phyloP scores from a whole-genome alignment of 1,140 invertebrate species.

The Luehdorfia chinensis region DNA sequence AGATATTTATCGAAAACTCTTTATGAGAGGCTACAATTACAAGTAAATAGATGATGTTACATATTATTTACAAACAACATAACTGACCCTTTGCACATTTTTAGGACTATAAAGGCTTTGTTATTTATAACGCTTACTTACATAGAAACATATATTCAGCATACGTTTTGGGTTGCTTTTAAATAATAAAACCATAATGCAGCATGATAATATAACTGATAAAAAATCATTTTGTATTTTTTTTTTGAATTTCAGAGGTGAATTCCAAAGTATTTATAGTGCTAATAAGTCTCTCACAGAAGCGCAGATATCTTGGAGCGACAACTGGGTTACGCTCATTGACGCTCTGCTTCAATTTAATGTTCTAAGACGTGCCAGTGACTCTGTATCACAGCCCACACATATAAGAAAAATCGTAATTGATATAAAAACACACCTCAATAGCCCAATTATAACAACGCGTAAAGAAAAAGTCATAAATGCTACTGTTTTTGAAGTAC shows the following conservation, averaged over 20 bases:
- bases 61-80: no score
- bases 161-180: no score
- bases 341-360: slow-evolving; percentile 39
- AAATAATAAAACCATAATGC: no score
- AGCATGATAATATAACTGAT: no score
- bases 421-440: slow-evolving; percentile 21
- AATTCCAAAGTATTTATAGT: slow-evolving; percentile 35
- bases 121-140: no score
- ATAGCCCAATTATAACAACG: not conserved
- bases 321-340: slow-evolving; percentile 41
- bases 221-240: no score
- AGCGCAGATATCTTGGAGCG: slow-evolving; percentile 31
- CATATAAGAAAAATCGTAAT: slow-evolving; percentile 33
- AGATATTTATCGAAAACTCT: not conserved
- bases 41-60: no score
- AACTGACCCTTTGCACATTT: no score
- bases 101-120: no score
- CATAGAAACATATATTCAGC: no score
- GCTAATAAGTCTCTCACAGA: slow-evolving; percentile 25
- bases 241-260: slow-evolving; percentile 25
- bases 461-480: slow-evolving; percentile 3
- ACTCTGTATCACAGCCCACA: slow-evolving; percentile 23
- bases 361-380: slow-evolving; percentile 20
- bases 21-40: not conserved
- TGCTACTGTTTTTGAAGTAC: slow-evolving; percentile 13